A percentile compares a stretch with the other conserved stretches of the same genome.
Conservation (phyloP, 2,113 vertebrate genomes). For the Rallus limicola region DNA sequence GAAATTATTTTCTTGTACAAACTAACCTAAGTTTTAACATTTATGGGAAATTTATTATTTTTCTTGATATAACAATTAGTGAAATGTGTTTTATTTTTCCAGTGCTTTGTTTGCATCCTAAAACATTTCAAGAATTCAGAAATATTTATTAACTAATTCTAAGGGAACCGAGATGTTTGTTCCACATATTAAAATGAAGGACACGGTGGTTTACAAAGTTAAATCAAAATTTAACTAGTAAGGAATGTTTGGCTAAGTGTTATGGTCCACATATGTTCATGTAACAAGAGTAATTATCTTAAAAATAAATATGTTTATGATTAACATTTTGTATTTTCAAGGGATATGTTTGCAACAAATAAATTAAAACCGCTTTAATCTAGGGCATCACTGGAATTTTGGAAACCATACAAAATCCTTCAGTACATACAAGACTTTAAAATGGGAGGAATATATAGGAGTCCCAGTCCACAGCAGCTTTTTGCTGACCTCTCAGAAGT, state of each 20-base stretch:
- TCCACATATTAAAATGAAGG: constrained; percentile 57
- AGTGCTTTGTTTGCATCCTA: constrained; percentile 31
- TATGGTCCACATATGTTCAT: constrained; percentile 69
- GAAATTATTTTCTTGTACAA: neutral
- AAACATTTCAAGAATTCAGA: constrained; percentile 59
- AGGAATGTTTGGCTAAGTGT: constrained; percentile 41
- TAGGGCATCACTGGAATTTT: neutral
- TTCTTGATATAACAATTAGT: constrained; percentile 15
- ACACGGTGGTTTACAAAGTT: constrained; percentile 29
- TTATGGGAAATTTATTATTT: neutral
- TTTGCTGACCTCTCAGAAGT: neutral
- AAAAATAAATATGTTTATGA: constrained; percentile 64
- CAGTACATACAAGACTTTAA: neutral
- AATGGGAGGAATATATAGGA: neutral
- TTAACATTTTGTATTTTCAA: constrained; percentile 55
- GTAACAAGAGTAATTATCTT: constrained; percentile 45
- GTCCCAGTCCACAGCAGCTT: neutral
- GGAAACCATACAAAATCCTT: neutral
- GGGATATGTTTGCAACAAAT: constrained; percentile 39
- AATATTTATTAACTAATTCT: constrained; percentile 43
- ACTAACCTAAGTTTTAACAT: neutral
- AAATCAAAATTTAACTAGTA: constrained; percentile 13
- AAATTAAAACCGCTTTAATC: constrained; percentile 1
- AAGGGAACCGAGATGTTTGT: constrained; percentile 4
- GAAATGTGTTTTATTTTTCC: constrained; percentile 34